Base-by-base conservation (phyloP, 2,113 vertebrate species). In the Crocuta crocuta region DNA sequence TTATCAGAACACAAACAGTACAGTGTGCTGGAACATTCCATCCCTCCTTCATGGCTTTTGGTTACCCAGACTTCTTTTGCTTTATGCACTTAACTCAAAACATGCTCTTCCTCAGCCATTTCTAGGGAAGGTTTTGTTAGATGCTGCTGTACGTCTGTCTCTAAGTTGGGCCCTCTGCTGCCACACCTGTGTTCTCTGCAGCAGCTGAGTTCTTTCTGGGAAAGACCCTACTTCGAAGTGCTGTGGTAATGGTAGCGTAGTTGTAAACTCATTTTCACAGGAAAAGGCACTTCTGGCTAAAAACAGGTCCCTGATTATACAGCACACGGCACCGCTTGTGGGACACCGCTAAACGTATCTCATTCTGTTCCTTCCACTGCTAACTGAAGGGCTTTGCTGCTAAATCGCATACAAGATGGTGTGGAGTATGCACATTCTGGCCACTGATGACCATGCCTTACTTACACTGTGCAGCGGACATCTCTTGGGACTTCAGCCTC, bases 251-350 rank as follows among this genome's bases (percentile, higher is more conserved):
- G 45, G 73, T 35, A 65, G 6, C 8, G 0, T 10, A 66, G 9
- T 68, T 65, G 85, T 73, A 66, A 97, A 82, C 11, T 61, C 66
- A 58, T 81, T 85, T 92, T 82, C 68, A 73, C 48, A 94, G 78
- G n/a, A 80, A 48, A 68, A 82, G 70, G 91, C 10, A 66, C 58
- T 91, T 91, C 23, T 26, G 23, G 45, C 48, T 87, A 53, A 16
- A 93, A 66, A 73, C 13, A 61, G 65, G 50, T 83, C 63, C 50
- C 19, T 70, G 63, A 39, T 26, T n/a, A 26, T 39, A 31, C 3
- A 48, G 55, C 5, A 53, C 10, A 8, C 3, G 39, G 68, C 79
- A 89, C 4, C 58, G 13, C 15, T 55, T 33, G 23, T 66, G 68
- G 43, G 43, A 31, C 4, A 48, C 58, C n/a, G 13, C 31, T 73